phyloP scores from a whole-genome alignment of 2,888 invertebrate genomes.

The Dilophus febrilis region DNA sequence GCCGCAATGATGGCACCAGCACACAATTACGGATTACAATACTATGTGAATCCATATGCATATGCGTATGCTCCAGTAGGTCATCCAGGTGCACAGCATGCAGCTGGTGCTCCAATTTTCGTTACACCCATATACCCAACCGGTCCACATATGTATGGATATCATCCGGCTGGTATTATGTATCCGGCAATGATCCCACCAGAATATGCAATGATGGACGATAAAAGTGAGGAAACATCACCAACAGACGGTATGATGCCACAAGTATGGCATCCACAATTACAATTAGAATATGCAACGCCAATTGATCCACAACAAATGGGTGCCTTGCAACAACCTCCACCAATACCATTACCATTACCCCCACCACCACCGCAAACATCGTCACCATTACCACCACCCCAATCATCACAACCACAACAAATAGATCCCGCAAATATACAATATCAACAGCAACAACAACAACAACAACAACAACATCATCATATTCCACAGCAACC shows the following conservation, averaged over 20 bases:
- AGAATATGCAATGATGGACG: conserved; percentile 23
- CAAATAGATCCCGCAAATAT: not conserved
- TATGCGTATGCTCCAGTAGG: conserved; percentile 1
- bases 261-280: conserved; percentile 21
- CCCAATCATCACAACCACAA: not conserved
- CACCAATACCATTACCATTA: no score
- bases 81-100: conserved; percentile 24
- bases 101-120: conserved; percentile 23
- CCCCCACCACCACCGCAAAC: not conserved
- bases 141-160: no score
- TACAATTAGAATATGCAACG: conserved; percentile 19
- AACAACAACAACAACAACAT: conserved; percentile 1
- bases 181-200: conserved; percentile 18
- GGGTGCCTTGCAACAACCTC: not conserved
- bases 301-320: conserved; percentile 4
- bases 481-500: conserved; percentile 4
- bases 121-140: conserved; percentile 21
- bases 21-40: conserved; percentile 4
- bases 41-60: conserved; percentile 6
- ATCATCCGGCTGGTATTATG: not conserved
- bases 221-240: conserved; percentile 15
- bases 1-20: conserved; percentile 9
- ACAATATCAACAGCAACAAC: conserved; percentile 1
- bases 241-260: conserved; percentile 5
- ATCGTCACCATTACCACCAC: not conserved